Evolutionary conservation across 2,113 vertebrate species (phyloP), one percentile per base, ranked within the genome.

Genomic region (Chitala chitala): DNA sequence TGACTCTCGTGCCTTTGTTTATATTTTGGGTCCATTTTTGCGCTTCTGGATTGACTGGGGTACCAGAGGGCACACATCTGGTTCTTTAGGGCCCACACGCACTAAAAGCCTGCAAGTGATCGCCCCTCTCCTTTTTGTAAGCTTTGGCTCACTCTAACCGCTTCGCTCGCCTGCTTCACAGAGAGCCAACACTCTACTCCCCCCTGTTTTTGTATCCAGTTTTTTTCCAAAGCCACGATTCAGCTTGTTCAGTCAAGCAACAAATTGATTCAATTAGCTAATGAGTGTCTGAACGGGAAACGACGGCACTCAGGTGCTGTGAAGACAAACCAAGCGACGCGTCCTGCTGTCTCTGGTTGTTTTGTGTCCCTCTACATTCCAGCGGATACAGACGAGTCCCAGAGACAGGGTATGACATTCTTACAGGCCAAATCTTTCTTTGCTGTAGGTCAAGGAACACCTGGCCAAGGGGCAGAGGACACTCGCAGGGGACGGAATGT

Each of bases 401-500:
- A n/a, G n/a, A n/a, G n/a, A n/a, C n/a, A n/a, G n/a, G n/a, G n/a
- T n/a, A n/a, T n/a, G n/a, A n/a, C n/a, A n/a, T n/a, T n/a, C n/a
- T n/a, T n/a, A n/a, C n/a, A 63, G 59, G 59, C 38, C 59, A 63
- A 15, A 3, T n/a, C n/a, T 33, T 20, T 38, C 59, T 38, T 1
- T 24, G 59, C 66, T 84, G 78, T 84, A 99, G 96, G 95, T 99
- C 86, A 96, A 98, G 88, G 96, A 96, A 73, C 95, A 99, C 76
- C 94, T 99, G 65, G 95, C 96, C 0, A 99, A 99, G 82, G 97
- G 97, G 42, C 96, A 98, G 83, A 90, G 95, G 78, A 94, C 86
- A 77, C 83, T 96, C 77, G 97, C 96, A 4, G 95, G 95, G 20
- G 95, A 98, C 77, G 96, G 96, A 42, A 99, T 99, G 97, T 98